Percentiles rank a stretch among this genome's conserved stretches.
phyloP scores from a whole-genome alignment of 2,888 invertebrate genomes.

The Philhelius pedissequus region DNA sequence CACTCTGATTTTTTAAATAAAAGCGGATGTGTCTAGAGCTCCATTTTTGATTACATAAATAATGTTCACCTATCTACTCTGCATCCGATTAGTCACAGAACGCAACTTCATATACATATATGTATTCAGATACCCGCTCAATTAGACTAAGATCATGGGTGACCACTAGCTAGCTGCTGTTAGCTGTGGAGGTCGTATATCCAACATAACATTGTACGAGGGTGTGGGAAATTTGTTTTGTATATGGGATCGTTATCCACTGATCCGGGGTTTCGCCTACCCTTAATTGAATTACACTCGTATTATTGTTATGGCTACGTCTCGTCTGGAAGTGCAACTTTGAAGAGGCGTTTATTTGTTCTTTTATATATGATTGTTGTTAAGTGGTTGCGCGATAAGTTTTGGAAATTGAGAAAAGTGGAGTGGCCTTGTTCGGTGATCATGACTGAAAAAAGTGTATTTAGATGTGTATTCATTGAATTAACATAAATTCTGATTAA shows the following conservation, averaged over 20 bases:
- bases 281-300: slow-evolving; percentile 55
- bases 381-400: slow-evolving; percentile 31
- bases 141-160: slow-evolving; percentile 65
- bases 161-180: not conserved
- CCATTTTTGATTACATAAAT: slow-evolving; percentile 39
- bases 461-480: not conserved
- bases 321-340: slow-evolving; percentile 45
- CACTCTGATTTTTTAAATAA: not conserved
- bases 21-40: slow-evolving; percentile 50
- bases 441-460: slow-evolving; percentile 4
- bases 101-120: too few relatives aligned
- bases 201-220: slow-evolving; percentile 15
- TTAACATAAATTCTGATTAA: not conserved
- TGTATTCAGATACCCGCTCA: slow-evolving; percentile 30
- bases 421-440: slow-evolving; percentile 42
- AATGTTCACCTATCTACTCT: too few relatives aligned
- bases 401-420: slow-evolving; percentile 48
- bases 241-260: slow-evolving; percentile 14
- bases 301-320: not conserved
- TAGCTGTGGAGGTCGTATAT: not conserved
- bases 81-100: slow-evolving; percentile 31
- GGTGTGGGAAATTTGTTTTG: slow-evolving; percentile 58
- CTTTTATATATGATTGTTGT: slow-evolving; percentile 5
- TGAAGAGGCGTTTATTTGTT: slow-evolving; percentile 49
- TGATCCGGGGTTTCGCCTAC: slow-evolving; percentile 59